Conservation (phyloP, 1,140 invertebrate species). For the Ptiloglossa arizonensis region DNA sequence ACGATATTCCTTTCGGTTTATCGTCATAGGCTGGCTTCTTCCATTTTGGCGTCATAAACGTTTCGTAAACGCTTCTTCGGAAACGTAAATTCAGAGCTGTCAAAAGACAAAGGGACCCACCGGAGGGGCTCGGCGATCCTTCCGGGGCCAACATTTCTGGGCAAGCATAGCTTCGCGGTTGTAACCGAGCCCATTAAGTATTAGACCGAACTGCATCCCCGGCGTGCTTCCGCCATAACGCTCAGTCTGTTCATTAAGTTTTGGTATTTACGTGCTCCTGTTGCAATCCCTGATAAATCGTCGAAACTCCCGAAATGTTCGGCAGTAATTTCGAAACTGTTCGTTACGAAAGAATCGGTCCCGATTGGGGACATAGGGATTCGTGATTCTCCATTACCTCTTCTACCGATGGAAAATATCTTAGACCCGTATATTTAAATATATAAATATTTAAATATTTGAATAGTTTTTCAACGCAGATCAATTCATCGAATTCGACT, state of each 20-base stretch:
- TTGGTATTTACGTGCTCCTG: conserved; percentile 1
- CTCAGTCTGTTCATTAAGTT: not conserved
- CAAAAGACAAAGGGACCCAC: not conserved
- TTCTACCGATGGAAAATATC: no score
- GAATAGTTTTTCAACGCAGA: no score
- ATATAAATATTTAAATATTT: no score
- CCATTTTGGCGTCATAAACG: no score
- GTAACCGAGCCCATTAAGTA: conserved; percentile 7
- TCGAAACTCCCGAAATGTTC: not conserved
- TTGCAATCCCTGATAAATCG: conserved; percentile 1
- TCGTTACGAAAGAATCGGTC: no score
- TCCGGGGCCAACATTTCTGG: not conserved
- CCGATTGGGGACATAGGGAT: no score
- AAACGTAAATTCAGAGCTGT: not conserved
- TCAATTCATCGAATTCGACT: no score
- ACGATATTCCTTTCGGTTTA: no score
- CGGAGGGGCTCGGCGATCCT: not conserved
- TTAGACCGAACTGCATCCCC: not conserved
- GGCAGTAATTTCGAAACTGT: no score
- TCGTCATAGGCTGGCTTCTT: no score
- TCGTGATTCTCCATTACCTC: no score
- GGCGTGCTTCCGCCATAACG: not conserved
- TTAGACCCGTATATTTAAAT: no score
- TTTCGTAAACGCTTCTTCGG: not conserved
- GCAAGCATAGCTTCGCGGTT: not conserved